phyloP scores from a whole-genome alignment of 2,797 vertebrate genomes.

The Semaprochilodus insignis region DNA sequence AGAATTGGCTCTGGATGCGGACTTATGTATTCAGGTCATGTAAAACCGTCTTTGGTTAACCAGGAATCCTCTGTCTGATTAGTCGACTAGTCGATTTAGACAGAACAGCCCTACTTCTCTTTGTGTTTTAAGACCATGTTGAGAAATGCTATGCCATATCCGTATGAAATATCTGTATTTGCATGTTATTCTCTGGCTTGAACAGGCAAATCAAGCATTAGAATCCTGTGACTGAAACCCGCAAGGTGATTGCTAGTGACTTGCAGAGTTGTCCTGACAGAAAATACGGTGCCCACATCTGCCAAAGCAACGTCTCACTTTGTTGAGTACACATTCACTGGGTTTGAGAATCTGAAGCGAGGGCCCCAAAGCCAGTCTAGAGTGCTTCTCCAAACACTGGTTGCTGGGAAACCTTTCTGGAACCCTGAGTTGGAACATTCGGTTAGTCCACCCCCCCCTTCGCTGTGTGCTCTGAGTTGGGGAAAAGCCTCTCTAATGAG shows the following conservation, averaged over 20 bases:
- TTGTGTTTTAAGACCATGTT: neutral
- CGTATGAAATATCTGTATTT: too few species aligned
- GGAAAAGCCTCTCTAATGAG: slow-evolving; percentile 54
- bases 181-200: neutral
- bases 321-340: slow-evolving; percentile 53
- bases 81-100: neutral
- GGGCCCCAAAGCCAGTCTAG: slow-evolving; percentile 37
- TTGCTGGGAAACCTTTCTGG: slow-evolving; percentile 55
- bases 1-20: too few species aligned
- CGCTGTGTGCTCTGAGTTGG: slow-evolving; percentile 31
- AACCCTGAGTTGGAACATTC: slow-evolving; percentile 41
- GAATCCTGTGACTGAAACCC: neutral
- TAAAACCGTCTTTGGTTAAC: too few species aligned
- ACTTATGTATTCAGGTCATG: too few species aligned
- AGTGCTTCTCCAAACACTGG: slow-evolving; percentile 55
- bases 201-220: neutral
- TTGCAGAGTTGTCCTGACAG: neutral
- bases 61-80: too few species aligned
- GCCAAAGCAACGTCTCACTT: slow-evolving; percentile 56
- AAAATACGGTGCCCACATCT: slow-evolving; percentile 35
- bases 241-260: too few species aligned
- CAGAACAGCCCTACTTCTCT: neutral
- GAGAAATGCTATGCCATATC: neutral
- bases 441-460: slow-evolving; percentile 11
- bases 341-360: slow-evolving; percentile 24